Base-by-base conservation (phyloP, 2,113 vertebrate genomes). In the Picathartes gymnocephalus region DNA sequence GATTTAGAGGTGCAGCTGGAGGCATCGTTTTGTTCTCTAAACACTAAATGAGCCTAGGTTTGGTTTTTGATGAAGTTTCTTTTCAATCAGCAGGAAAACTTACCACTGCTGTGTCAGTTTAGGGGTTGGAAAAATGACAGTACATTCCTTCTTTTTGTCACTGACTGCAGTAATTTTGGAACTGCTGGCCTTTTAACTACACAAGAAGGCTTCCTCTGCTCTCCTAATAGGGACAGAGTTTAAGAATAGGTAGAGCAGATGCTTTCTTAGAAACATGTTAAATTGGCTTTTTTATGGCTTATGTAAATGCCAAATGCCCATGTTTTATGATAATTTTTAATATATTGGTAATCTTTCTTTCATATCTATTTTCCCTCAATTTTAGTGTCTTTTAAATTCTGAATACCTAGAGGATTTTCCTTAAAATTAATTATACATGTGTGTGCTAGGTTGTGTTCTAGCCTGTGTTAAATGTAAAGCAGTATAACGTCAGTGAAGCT, bases 91-190 rank as follows among this genome's bases (percentile, higher is more conserved):
- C 15, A 14, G 47, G 19, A 40, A 61, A 57, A 4, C 8, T 24
- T 60, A 31, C 1, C 1, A 1, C 71, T 74, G 30, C 50, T 4
- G 1, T 35, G 12, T 60, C 22, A 62, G 4, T 14, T 19, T 48
- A 6, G 28, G 31, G 8, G 10, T 18, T 68, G 33, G 27, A 64
- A 68, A 57, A 85, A n/a, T n/a, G 15, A 8, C 20, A 53, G 4
- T n/a, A 18, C 24, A 25, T 72, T 57, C 45, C 22, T 44, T 74
- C 7, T 42, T 82, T 60, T 90, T 57, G 31, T 62, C 10, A 33
- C 30, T 81, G 54, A 8, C 13, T 86, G 30, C 54, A 58, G 10
- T 45, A 33, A 61, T 39, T 88, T 44, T 66, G 16, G 40, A 56
- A 16, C 18, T 56, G 6, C 77, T 90, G 58, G 15, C 3, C 15